Percentiles rank a stretch among this genome's conserved stretches.
Conservation (phyloP, 1,140 invertebrate genomes). For the Drosophila takahashii region DNA sequence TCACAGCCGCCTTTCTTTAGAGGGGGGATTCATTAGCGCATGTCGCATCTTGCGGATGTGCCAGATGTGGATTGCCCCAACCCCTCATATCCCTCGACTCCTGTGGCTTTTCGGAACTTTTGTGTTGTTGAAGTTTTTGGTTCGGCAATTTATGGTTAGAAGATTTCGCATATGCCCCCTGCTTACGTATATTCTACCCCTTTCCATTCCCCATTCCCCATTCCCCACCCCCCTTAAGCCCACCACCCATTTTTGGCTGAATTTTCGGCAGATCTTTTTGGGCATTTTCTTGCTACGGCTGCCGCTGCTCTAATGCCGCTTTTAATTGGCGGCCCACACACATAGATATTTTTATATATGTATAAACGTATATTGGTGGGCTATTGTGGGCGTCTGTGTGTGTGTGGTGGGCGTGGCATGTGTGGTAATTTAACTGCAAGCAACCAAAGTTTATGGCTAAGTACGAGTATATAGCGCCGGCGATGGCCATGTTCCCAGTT, state of each 20-base stretch:
- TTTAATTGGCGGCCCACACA: slow-evolving; percentile 75
- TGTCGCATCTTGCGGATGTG: slow-evolving; percentile 38
- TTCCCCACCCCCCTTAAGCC: too few relatives aligned
- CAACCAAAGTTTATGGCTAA: slow-evolving; percentile 80
- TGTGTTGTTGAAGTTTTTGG: slow-evolving; percentile 61
- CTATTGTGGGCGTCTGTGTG: slow-evolving; percentile 22
- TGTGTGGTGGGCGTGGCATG: slow-evolving; percentile 40
- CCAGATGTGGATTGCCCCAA: slow-evolving; percentile 24
- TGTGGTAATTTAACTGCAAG: slow-evolving; percentile 81
- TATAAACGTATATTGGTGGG: slow-evolving; percentile 7
- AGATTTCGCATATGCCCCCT: slow-evolving; percentile 70
- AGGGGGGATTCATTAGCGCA: slow-evolving; percentile 60
- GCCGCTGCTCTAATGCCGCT: slow-evolving; percentile 67
- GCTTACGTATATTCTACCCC: slow-evolving; percentile 9
- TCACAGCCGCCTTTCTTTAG: background rate
- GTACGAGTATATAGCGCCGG: slow-evolving; percentile 69
- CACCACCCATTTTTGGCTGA: slow-evolving; percentile 3
- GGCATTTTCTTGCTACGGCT: slow-evolving; percentile 35
- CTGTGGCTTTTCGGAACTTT: slow-evolving; percentile 31
- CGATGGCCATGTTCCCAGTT: slow-evolving; percentile 37
- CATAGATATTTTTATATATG: slow-evolving; percentile 1
- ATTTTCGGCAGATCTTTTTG: slow-evolving; percentile 69
- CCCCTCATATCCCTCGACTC: background rate
- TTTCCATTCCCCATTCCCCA: background rate
- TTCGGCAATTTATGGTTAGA: slow-evolving; percentile 78